Conservation (phyloP, 1,140 invertebrate genomes). For the Leptinotarsa undecemlineata region DNA sequence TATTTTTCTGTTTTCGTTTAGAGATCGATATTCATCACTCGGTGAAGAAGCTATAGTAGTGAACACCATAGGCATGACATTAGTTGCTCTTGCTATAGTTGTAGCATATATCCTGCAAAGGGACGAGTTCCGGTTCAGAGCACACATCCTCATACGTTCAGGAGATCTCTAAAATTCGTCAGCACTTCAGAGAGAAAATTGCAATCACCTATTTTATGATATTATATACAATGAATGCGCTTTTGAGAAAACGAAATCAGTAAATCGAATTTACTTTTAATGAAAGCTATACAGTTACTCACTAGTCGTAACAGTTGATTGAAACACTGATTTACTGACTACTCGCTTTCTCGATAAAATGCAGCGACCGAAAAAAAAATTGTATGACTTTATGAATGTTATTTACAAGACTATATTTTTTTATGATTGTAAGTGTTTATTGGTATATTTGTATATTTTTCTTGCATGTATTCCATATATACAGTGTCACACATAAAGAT, state of each 20-base stretch:
- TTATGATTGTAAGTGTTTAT: neutral
- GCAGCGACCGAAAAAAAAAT: too few species aligned
- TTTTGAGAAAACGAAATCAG: neutral
- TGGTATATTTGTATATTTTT: neutral
- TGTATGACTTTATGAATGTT: neutral
- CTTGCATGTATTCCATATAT: neutral
- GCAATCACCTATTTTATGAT: neutral
- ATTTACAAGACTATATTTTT: neutral
- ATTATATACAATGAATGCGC: neutral
- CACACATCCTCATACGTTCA: constrained; percentile 57
- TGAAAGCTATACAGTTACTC: too few species aligned
- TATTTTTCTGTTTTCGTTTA: constrained; percentile 47
- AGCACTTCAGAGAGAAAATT: neutral
- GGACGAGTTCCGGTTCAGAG: constrained; percentile 56
- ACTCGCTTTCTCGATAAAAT: too few species aligned
- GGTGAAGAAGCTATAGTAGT: constrained; percentile 73
- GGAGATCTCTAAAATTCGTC: constrained; percentile 53
- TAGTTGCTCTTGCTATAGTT: constrained; percentile 74
- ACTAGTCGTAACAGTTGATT: too few species aligned
- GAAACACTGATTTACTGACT: too few species aligned
- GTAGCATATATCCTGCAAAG: constrained; percentile 60
- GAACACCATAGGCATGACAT: constrained; percentile 72
- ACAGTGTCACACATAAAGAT: too few species aligned
- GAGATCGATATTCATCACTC: constrained; percentile 63
- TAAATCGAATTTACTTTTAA: neutral